A percentile compares a stretch with the other conserved stretches of the same genome.
These are phyloP conservation scores for Eilema sororculum DNA, from an alignment of 2,888 invertebrate species.

Conservation along the genomic window DNA sequence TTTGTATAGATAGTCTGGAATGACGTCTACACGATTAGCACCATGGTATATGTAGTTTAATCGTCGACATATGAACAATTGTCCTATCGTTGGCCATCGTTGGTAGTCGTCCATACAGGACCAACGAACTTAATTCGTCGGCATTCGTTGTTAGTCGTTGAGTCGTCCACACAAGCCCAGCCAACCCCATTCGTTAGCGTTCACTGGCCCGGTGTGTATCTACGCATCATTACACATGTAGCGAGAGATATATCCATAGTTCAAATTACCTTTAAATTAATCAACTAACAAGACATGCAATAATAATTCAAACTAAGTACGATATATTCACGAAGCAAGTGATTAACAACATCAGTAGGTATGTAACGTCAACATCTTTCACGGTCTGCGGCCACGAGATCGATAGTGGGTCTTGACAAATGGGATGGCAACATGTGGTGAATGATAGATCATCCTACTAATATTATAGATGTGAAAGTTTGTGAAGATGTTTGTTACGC, in stretches of 20 bases:
- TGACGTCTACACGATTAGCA: too few species aligned
- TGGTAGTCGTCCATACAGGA: too few species aligned
- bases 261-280: background rate
- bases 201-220: background rate
- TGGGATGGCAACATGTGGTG: conserved; percentile 21
- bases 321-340: background rate
- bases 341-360: background rate
- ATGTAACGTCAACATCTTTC: conserved; percentile 15
- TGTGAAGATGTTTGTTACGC: background rate
- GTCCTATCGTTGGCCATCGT: too few species aligned
- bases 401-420: conserved; percentile 31
- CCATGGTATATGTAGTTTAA: too few species aligned
- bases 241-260: background rate
- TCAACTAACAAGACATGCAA: background rate
- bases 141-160: too few species aligned
- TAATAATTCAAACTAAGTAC: conserved; percentile 1
- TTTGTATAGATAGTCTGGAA: too few species aligned
- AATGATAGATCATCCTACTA: conserved; percentile 18
- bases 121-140: too few species aligned
- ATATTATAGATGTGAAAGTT: background rate
- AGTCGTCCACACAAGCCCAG: too few species aligned
- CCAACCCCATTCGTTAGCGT: too few species aligned
- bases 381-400: conserved; percentile 16
- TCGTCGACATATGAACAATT: too few species aligned
- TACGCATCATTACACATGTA: background rate